Evolutionary conservation across 2,888 invertebrate species (phyloP).

Genomic region (Dynastes tityus): DNA sequence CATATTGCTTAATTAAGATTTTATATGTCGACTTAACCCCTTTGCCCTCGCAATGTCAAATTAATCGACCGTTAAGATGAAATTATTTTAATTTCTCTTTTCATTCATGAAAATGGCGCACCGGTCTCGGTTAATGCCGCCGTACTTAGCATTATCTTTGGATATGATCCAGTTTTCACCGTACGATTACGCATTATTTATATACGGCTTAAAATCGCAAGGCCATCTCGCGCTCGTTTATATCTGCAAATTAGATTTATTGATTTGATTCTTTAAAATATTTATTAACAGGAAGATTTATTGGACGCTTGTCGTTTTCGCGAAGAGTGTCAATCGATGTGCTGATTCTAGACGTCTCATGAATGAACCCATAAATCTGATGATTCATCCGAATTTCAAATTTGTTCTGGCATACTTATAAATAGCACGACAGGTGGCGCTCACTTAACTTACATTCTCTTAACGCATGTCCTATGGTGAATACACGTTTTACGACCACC

Average conservation of each 20-base stretch:
- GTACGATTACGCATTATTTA: constrained; percentile 34
- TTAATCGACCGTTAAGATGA: constrained; percentile 42
- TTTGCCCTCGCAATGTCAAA: constrained; percentile 47
- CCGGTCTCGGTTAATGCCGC: not conserved
- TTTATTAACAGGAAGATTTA: constrained; percentile 31
- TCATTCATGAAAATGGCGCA: constrained; percentile 37
- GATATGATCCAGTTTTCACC: constrained; percentile 45
- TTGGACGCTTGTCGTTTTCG: not conserved
- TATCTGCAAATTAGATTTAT: constrained; percentile 43
- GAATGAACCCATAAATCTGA: constrained; percentile 30
- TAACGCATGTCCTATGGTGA: no score
- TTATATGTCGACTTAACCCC: constrained; percentile 43
- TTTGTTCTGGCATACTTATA: constrained; percentile 6
- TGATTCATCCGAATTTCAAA: constrained; percentile 31
- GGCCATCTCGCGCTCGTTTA: constrained; percentile 13
- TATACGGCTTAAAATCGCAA: constrained; percentile 29
- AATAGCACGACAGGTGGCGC: constrained; percentile 2
- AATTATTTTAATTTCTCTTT: constrained; percentile 41
- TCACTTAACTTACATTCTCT: no score
- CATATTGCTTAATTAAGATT: constrained; percentile 47
- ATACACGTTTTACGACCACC: no score
- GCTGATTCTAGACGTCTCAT: constrained; percentile 25
- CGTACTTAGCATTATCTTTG: constrained; percentile 28
- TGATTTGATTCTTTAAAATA: constrained; percentile 32
- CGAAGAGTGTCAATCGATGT: constrained; percentile 26